Evolutionary conservation across 2,113 vertebrate species (phyloP).

Genomic region (Nycticebus coucang): DNA sequence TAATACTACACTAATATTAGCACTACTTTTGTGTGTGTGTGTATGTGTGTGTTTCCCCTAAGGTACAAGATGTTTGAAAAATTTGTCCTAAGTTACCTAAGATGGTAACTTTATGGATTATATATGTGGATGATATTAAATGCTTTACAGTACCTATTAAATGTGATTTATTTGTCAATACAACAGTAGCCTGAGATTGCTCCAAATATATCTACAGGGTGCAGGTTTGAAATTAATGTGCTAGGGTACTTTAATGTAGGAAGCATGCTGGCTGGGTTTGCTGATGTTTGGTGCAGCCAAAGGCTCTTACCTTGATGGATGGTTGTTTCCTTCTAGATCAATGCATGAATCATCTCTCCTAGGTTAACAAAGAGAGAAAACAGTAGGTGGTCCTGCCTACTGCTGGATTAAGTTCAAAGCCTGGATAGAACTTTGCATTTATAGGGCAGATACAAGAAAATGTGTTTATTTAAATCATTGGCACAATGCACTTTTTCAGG

Average conservation of each 20-base stretch:
- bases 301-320: conserved; percentile 72
- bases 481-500: conserved; percentile 1
- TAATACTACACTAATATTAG: background rate
- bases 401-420: conserved; percentile 68
- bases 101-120: conserved; percentile 41
- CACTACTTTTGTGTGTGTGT: background rate
- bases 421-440: conserved; percentile 55
- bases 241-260: background rate
- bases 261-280: conserved; percentile 41
- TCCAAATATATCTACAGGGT: conserved; percentile 70
- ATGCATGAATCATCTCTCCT: conserved; percentile 64
- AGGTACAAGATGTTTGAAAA: conserved; percentile 17
- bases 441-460: conserved; percentile 31
- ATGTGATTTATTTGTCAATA: conserved; percentile 74
- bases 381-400: conserved; percentile 61
- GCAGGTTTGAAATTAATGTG: conserved; percentile 73
- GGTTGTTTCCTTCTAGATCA: conserved; percentile 70
- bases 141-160: conserved; percentile 56
- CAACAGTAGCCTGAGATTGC: conserved; percentile 39
- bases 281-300: conserved; percentile 61
- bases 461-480: conserved; percentile 37
- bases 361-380: conserved; percentile 69
- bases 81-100: conserved; percentile 45
- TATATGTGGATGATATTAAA: conserved; percentile 54
- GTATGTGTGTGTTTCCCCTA: background rate